Base-by-base conservation (phyloP, 2,797 vertebrate species). In the Crax fasciolata region DNA sequence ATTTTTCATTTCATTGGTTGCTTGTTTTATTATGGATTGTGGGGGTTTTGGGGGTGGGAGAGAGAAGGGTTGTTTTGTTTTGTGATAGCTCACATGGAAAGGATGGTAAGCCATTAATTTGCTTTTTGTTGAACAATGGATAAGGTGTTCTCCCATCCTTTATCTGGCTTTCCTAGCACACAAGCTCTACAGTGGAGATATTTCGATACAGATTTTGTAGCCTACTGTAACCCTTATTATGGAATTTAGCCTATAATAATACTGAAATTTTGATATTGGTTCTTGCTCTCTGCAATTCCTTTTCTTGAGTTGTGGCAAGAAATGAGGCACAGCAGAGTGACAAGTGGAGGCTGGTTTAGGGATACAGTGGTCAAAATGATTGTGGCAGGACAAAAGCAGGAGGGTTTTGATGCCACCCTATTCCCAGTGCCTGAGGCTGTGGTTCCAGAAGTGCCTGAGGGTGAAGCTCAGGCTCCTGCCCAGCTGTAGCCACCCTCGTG, bases 101-200 rank as follows among this genome's bases (percentile, higher is more conserved):
- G 67, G 43, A 62, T 66, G 48, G 16, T 62, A 92, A 94, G 52
- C 41, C 41, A 49, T 39, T 86, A 32, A 71, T 89, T 82, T 92
- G 59, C 55, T 54, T 87, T 76, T 49, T 86, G 86, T 82, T 90
- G 77, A 76, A 79, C 44, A 79, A 44, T 52, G 86, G 83, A 92
- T 94, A 76, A 95, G 74, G 28, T 91, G 67, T 41, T 84, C 85
- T 86, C 66, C 52, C 13, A 24, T 13, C n/a, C 66, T 67, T 92
- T 72, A 9, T 21, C 52, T 67, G 84, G 32, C 39, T 91, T 87
- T 71, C 44, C 66, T 30, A 11, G 39, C 7, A 3, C 38, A 30
- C n/a, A 24, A 10, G 30, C 32, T 81, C 58, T 76, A 55, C 72
- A 79, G 30, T 21, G 17, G 62, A 91, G 82, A 48, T 30, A 12